Base-by-base conservation (phyloP, 2,113 vertebrate genomes). In the Anser brachyrhynchus region DNA sequence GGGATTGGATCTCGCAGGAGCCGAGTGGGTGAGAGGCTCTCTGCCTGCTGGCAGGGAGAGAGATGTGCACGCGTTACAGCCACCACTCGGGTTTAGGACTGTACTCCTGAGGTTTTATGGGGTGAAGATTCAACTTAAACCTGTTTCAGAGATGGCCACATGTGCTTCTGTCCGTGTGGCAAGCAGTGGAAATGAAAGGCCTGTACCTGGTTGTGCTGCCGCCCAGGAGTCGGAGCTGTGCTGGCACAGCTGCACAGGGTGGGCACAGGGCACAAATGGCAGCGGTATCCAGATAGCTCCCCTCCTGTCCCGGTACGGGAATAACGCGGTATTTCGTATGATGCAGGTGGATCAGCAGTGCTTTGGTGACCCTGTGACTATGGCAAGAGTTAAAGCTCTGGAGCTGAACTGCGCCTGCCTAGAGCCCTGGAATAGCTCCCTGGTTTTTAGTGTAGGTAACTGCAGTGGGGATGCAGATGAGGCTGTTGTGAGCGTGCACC, bases 21-120 rank as follows among this genome's bases (percentile, higher is more conserved):
- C 92, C 35, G 92, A 87, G 79, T 90, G 93, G 94, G 92, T 93
- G 72, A 91, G 66, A 96, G 58, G 94, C 88, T 95, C 87, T 84
- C 59, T 70, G 73, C 22, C 3, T 74, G 89, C 79, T 90, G 82
- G 51, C 88, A 94, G 61, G 82, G 89, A 95, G 75, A 37, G 77
- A 51, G 83, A 67, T 89, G 78, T 59, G 20, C 87, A 66, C 39
- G 37, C 81, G 79, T 35, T 79, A 4, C 51, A 69, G 80, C 21
- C 84, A 91, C 39, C 18, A 2, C 66, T 87, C 10, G 7, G 39
- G 49, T 77, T 73, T 35, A 3, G 13, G 46, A 64, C 20, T 10
- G 17, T 70, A 11, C 65, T 90, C 77, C 73, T 0, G 13, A 81
- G 65, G 72, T 6, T 21, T 25, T 43, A 26, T 37, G 44, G 86